Percentiles rank a stretch among this genome's conserved stretches.
Conservation (phyloP, 2,797 vertebrate species). For the Columba guinea region DNA sequence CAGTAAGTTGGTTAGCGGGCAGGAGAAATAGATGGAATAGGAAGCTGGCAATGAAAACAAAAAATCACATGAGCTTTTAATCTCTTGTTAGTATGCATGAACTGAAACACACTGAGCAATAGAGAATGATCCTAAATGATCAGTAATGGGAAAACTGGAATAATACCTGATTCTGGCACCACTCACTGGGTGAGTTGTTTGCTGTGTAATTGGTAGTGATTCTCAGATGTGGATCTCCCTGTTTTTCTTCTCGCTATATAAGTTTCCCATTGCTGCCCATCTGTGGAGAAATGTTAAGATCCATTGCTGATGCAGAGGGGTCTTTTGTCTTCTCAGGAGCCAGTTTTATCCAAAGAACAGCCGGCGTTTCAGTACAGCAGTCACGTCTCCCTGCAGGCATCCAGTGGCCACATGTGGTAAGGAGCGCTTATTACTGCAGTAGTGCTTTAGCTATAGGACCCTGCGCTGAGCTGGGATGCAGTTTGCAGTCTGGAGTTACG, state of each 20-base stretch:
- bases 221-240: not conserved
- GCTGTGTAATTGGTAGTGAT: not conserved
- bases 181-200: not conserved
- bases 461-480: not conserved
- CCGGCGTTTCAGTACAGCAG: constrained; percentile 99
- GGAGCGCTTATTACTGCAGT: constrained; percentile 7
- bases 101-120: not conserved
- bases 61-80: not conserved
- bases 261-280: not conserved
- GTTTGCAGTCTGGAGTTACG: not conserved
- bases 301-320: not conserved
- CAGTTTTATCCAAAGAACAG: constrained; percentile 96
- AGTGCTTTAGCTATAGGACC: not conserved
- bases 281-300: not conserved
- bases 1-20: not conserved
- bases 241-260: not conserved
- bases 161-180: rapidly evolving
- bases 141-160: not conserved
- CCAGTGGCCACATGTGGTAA: constrained; percentile 99
- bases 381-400: constrained; percentile 95
- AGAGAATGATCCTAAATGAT: not conserved
- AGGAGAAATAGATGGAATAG: not conserved
- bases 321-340: constrained; percentile 82
- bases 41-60: not conserved
- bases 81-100: not conserved